Conservation (phyloP, 1,140 invertebrate genomes). For the Leptinotarsa undecemlineata region DNA sequence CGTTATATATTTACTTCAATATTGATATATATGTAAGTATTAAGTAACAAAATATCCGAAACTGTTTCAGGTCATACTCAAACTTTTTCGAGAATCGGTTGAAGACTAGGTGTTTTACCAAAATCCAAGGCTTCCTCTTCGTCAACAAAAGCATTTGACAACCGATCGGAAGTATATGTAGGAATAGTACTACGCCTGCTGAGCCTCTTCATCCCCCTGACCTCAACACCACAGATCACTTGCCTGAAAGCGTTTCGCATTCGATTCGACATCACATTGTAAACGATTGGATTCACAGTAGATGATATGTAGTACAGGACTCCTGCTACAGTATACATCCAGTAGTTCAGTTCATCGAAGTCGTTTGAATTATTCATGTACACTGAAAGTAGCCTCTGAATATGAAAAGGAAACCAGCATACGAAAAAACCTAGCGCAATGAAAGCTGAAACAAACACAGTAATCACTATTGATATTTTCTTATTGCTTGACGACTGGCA, state of each 20-base stretch:
- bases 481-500: too few species aligned
- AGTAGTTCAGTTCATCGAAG: constrained; percentile 73
- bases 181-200: neutral
- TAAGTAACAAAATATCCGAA: neutral
- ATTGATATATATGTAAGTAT: neutral
- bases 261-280: constrained; percentile 87
- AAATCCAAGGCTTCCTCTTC: neutral
- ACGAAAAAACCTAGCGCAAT: constrained; percentile 96
- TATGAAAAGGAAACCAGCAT: constrained; percentile 96
- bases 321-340: constrained; percentile 79
- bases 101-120: neutral
- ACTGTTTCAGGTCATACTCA: neutral
- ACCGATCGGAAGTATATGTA: neutral
- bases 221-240: constrained; percentile 38
- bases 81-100: neutral
- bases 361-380: constrained; percentile 63
- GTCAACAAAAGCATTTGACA: neutral
- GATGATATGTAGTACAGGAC: constrained; percentile 86
- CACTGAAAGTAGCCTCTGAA: constrained; percentile 80
- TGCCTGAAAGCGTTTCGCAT: constrained; percentile 81
- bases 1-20: neutral
- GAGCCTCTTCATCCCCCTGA: constrained; percentile 14
- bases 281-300: constrained; percentile 89
- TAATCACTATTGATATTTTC: neutral
- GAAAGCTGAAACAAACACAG: constrained; percentile 70